phyloP scores from a whole-genome alignment of 2,113 vertebrate genomes.

The Lampris megalopsis region DNA sequence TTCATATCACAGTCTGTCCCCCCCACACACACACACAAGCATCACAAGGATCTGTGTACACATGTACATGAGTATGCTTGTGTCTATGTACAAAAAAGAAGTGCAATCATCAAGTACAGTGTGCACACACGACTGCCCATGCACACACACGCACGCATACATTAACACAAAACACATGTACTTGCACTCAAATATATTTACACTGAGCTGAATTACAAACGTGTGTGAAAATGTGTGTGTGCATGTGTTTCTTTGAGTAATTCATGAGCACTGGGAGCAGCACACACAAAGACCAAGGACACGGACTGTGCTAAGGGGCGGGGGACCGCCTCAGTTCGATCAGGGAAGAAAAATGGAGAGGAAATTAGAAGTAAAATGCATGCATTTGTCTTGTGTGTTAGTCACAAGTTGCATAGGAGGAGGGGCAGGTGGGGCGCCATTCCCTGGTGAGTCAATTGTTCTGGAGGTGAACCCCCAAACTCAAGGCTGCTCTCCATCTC shows the following conservation, averaged over 20 bases:
- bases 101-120: no score
- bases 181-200: background rate
- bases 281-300: background rate
- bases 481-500: background rate
- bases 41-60: constrained; percentile 6
- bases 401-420: background rate
- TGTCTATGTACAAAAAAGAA: background rate
- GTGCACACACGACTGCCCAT: background rate
- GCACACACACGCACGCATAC: constrained; percentile 3
- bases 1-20: constrained; percentile 10
- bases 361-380: background rate
- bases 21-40: background rate
- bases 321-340: no score
- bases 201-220: background rate
- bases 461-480: background rate
- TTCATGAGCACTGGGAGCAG: background rate
- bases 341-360: background rate
- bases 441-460: background rate
- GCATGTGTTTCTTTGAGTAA: no score
- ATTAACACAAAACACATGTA: background rate
- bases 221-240: background rate
- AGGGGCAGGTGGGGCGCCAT: background rate
- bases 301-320: no score
- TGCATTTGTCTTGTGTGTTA: background rate
- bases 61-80: constrained; percentile 4